These are phyloP conservation scores for Limnodromus scolopaceus DNA, from an alignment of 2,797 vertebrate species.

Conservation along the genomic window DNA sequence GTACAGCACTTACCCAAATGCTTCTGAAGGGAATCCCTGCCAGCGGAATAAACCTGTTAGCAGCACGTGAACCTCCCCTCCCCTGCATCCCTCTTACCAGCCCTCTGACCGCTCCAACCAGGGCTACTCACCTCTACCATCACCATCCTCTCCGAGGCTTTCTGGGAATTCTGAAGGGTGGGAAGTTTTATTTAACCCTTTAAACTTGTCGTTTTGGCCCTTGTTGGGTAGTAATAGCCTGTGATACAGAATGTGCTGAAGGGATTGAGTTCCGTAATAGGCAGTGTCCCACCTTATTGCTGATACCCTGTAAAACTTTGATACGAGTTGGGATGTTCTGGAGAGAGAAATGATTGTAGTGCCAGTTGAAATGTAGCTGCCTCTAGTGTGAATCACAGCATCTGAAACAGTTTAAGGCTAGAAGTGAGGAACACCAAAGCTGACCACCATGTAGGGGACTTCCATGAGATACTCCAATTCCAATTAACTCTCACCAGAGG, in stretches of 20 bases:
- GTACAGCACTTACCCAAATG: slow-evolving; percentile 39
- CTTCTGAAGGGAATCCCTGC: slow-evolving; percentile 52
- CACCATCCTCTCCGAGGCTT: not conserved
- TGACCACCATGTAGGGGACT: accelerated
- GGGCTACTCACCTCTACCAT: not conserved
- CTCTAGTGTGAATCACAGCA: not conserved
- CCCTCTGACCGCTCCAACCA: not conserved
- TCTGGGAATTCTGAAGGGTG: not conserved
- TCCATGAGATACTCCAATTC: not conserved
- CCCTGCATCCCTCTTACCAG: not conserved
- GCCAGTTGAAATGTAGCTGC: not conserved
- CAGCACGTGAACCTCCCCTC: not conserved
- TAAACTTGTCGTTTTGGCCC: not conserved
- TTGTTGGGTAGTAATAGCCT: not conserved
- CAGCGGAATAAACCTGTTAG: slow-evolving; percentile 59
- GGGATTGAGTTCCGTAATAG: not conserved
- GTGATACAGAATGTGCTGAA: not conserved
- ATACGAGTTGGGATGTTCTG: not conserved
- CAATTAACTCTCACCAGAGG: not conserved
- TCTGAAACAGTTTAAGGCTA: not conserved
- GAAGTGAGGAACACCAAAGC: not conserved
- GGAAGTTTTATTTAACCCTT: not conserved
- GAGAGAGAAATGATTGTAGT: not conserved
- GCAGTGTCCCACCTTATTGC: not conserved
- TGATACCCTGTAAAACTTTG: not conserved